Conservation (phyloP, 2,888 invertebrate genomes). For the Scrobipalpa costella region DNA sequence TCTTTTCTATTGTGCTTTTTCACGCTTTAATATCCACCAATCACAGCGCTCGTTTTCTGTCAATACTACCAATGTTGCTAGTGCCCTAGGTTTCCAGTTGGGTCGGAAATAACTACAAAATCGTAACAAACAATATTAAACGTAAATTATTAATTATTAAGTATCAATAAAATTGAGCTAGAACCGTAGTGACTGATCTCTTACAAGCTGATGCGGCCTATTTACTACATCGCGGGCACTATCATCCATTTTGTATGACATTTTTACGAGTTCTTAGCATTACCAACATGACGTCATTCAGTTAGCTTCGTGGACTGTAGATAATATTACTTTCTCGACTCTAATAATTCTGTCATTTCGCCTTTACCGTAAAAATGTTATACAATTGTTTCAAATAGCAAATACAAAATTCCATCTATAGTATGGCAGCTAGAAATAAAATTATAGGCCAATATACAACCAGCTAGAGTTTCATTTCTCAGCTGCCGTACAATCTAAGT, state of each 20-base stretch:
- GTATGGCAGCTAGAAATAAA: not conserved
- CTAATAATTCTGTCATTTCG: not conserved
- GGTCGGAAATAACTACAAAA: constrained; percentile 44
- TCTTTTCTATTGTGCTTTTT: not conserved
- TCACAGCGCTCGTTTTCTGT: not conserved
- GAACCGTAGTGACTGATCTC: constrained; percentile 40
- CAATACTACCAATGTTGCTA: not conserved
- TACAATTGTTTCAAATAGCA: not conserved
- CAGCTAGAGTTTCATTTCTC: not conserved
- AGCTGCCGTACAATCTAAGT: not conserved
- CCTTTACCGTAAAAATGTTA: constrained; percentile 1
- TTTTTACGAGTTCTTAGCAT: not conserved
- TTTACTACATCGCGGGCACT: constrained; percentile 21
- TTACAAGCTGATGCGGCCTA: constrained; percentile 17
- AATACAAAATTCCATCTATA: not conserved
- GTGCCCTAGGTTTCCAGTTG: not conserved
- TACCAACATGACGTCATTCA: not conserved
- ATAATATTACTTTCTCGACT: not conserved
- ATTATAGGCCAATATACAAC: not conserved
- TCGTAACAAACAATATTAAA: constrained; percentile 72
- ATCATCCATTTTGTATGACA: constrained; percentile 8
- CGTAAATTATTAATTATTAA: constrained; percentile 49
- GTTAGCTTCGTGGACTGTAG: not conserved
- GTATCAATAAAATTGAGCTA: constrained; percentile 79
- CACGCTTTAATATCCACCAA: not conserved